Base-by-base conservation (phyloP, 2,113 vertebrate genomes). In the Recurvirostra avosetta region DNA sequence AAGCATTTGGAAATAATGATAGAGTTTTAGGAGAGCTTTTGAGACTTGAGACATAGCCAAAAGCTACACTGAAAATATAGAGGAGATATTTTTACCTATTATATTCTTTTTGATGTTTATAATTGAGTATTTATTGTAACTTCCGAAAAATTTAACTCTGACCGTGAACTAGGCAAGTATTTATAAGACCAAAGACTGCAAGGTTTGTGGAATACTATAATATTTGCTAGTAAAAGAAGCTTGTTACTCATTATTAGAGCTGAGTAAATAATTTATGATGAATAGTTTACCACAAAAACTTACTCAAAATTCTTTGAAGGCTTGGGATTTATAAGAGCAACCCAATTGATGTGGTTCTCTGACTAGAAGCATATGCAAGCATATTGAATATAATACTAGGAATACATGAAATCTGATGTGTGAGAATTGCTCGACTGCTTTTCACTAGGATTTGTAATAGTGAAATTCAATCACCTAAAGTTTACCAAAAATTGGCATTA, bases 101-200 rank as follows among this genome's bases (percentile, higher is more conserved):
- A 62, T 53, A 45, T 72, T 85, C 56, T 79, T 86, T 96, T 68
- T 93, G 62, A 77, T 86, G 61, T 61, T 92, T 74, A 27, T 82
- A 93, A 93, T 71, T 80, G 55, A 78, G 77, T 88, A 80, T 90
- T 92, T 95, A 92, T 84, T 94, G 50, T 75, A 86, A 68, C 67
- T 94, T 93, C 67, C 58, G 38, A 66, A 65, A 94, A 72, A 36
- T 45, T 86, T 74, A 50, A 73, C 70, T 79, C 12, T 63, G 74
- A 70, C 67, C 4, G 2, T 75, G 49, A 79, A 55, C n/a, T 81
- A 50, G 32, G 49, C 26, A 68, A 87, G 45, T 83, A 56, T 89
- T 71, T 86, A 5, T 43, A 49, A 53, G 47, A n/a, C 47, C 36
- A 84, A 72, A 80, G 18, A 38, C 25, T 63, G 15, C 32, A 79